These are phyloP conservation scores for Argynnis bischoffii DNA, from an alignment of 2,888 invertebrate genomes.

Conservation along the genomic window DNA sequence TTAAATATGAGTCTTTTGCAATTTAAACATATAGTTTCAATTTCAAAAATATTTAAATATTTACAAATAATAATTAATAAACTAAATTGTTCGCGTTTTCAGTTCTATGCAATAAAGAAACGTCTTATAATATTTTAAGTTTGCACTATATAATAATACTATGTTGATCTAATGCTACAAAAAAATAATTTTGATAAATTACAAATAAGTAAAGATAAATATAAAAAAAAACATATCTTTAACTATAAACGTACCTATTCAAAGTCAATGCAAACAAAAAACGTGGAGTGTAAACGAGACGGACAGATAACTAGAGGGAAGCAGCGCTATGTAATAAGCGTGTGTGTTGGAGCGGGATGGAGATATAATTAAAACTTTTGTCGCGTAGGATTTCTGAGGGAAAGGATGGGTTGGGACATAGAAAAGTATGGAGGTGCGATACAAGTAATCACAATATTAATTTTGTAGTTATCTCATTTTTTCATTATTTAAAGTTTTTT, in stretches of 20 bases:
- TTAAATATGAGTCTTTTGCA: too few relatives aligned
- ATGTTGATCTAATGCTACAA: too few relatives aligned
- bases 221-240: constrained; percentile 18
- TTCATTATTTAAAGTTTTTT: not conserved
- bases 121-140: too few relatives aligned
- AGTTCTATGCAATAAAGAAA: too few relatives aligned
- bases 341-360: constrained; percentile 53
- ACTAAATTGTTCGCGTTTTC: too few relatives aligned
- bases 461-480: not conserved
- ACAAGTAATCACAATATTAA: not conserved
- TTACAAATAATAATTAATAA: too few relatives aligned
- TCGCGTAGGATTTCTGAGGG: constrained; percentile 77
- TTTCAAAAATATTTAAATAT: too few relatives aligned
- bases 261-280: constrained; percentile 43
- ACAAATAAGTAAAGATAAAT: constrained; percentile 1
- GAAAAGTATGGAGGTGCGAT: constrained; percentile 44
- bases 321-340: constrained; percentile 36
- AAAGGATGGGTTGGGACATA: constrained; percentile 57
- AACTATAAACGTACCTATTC: constrained; percentile 36
- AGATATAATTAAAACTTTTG: constrained; percentile 81
- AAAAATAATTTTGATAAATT: too few relatives aligned
- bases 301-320: constrained; percentile 43
- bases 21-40: too few relatives aligned
- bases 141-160: too few relatives aligned
- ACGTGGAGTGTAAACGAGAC: constrained; percentile 47